Evolutionary conservation across 2,888 invertebrate genomes (phyloP), one percentile per base, ranked within the genome.

Genomic region (Gymnosoma rotundatum): DNA sequence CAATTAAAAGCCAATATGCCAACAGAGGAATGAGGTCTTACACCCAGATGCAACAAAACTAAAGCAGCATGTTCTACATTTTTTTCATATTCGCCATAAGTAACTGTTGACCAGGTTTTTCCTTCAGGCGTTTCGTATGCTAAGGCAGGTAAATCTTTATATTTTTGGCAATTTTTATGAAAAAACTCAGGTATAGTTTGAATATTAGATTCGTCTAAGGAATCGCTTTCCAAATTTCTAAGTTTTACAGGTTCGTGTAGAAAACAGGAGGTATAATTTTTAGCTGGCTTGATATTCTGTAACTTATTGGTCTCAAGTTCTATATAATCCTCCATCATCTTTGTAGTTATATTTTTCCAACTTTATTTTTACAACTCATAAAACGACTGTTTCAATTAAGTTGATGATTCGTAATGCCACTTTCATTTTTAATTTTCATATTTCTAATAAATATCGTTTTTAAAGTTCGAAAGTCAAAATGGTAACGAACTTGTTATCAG

Each of bases 1-100:
- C 96, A 95, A 92, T 98, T 98, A 91, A 97, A 97, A 3, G 98
- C 97, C 72, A 98, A 93, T 87, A 98, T 96, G 87, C 97, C 95
- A 18, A 98, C 96, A 1, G 96, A 95, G 90, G 96, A 95, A 89
- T 94, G 94, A 78, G 95, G 93, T 91, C 97, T 94, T 1, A 92
- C 79, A 0, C 98, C 98, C 70, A 97, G 93, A 90, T 96, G 95
- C 60, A 98, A 91, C 89, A 98, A 96, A 64, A 95, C 96, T 91
- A 96, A 96, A 0, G 98, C 98, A 18, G 95, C 94, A 16, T 93
- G 95, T 69, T 95, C 93, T 10, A 97, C 95, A 70, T 94, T 93
- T 10, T 93, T 93, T 87, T 95, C 94, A 90, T 97, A 98, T 89
- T 97, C 94, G 94, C 92, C 94, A 92, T 94, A 96, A 48, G 94